Conservation (phyloP, 2,888 invertebrate genomes). For the Synergus gifuensis region DNA sequence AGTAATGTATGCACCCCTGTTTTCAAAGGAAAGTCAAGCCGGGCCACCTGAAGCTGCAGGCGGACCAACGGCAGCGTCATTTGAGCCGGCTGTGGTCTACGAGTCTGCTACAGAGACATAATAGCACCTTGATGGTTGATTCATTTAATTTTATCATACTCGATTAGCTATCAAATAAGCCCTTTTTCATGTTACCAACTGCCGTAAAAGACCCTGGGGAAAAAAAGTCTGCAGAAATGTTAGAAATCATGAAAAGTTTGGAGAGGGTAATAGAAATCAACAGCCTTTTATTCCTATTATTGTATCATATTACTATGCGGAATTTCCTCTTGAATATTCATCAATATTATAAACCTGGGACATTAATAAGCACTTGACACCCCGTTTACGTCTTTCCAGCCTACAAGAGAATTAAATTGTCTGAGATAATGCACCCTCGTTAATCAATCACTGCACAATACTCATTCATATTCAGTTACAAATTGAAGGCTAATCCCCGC, state of each 20-base stretch:
- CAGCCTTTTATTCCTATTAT: not conserved
- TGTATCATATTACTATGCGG: not conserved
- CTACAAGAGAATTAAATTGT: conserved; percentile 13
- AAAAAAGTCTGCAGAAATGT: not conserved
- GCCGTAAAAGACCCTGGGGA: not conserved
- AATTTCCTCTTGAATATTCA: not conserved
- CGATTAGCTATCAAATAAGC: conserved; percentile 9
- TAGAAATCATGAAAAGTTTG: not conserved
- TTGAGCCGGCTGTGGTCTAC: conserved; percentile 71
- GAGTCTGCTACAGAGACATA: conserved; percentile 66
- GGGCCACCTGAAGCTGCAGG: conserved; percentile 77
- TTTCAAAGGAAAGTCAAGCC: conserved; percentile 66
- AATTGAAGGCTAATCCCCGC: conserved; percentile 10
- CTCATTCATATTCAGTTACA: conserved; percentile 34
- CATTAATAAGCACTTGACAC: conserved; percentile 20
- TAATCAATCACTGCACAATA: conserved; percentile 28
- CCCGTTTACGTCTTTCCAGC: not conserved
- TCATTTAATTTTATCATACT: conserved; percentile 61
- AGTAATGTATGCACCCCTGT: conserved; percentile 77
- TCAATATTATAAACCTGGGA: not conserved
- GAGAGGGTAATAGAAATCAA: not conserved
- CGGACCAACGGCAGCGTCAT: conserved; percentile 69
- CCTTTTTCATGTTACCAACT: not conserved
- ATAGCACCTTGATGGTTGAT: conserved; percentile 68
- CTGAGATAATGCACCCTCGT: conserved; percentile 27